Conservation (phyloP, 2,113 vertebrate genomes). For the Bubo blakistoni region DNA sequence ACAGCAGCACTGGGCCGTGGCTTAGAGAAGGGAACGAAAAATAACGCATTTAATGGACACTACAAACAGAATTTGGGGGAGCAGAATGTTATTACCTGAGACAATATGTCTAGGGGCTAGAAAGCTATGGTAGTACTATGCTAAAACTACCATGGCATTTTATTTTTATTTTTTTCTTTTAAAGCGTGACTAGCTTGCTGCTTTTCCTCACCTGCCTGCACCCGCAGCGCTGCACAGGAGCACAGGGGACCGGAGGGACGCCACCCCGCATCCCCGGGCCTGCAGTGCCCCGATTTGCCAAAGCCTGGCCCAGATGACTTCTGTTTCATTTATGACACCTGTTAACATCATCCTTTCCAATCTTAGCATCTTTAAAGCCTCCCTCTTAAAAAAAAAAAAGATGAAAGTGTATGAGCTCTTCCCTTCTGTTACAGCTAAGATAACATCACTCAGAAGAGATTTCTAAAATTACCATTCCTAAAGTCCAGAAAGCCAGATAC, state of each 20-base stretch:
- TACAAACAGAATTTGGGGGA: neutral
- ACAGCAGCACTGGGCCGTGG: neutral
- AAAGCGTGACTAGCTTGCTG: neutral
- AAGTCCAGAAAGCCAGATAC: slow-evolving; percentile 63
- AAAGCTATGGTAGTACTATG: neutral
- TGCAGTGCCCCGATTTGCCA: neutral
- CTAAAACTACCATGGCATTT: neutral
- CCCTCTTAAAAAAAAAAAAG: neutral
- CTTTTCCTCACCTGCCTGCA: neutral
- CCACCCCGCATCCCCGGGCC: too few relatives aligned
- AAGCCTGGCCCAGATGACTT: neutral
- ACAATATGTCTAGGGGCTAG: neutral
- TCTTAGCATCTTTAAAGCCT: neutral
- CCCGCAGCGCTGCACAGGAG: neutral
- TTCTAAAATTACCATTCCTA: slow-evolving; percentile 52
- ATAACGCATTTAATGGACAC: neutral
- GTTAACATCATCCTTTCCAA: neutral
- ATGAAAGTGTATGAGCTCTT: neutral
- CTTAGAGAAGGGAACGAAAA: neutral
- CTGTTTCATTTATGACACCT: neutral
- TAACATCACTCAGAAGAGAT: slow-evolving; percentile 1
- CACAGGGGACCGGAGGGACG: neutral
- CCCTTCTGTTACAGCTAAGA: slow-evolving; percentile 42
- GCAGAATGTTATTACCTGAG: neutral
- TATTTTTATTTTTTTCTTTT: neutral